Percentiles rank a stretch among this genome's conserved stretches.
Conservation (phyloP, 2,888 invertebrate genomes). For the Archips crataeganus region DNA sequence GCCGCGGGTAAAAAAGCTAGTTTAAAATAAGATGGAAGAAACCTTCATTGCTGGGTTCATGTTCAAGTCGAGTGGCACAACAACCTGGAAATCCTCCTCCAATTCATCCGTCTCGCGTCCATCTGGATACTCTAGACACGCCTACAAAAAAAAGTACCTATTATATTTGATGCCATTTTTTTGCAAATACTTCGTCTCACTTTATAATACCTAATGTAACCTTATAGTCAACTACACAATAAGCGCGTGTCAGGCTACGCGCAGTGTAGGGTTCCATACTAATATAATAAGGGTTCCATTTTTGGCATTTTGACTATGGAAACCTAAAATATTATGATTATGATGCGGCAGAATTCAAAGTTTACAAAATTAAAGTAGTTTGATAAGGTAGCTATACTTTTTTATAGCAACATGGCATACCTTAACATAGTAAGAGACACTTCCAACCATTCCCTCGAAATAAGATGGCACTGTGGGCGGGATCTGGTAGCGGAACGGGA, state of each 20-base stretch:
- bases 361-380: background rate
- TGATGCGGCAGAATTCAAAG: no score
- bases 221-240: no score
- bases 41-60: conserved; percentile 52
- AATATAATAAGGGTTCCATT: no score
- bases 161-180: no score
- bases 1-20: no score
- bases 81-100: conserved; percentile 56
- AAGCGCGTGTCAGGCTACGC: no score
- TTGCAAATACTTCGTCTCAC: no score
- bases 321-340: no score
- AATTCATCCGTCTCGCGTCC: conserved; percentile 51
- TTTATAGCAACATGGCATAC: conserved; percentile 1
- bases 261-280: no score
- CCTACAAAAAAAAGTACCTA: conserved; percentile 37
- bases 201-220: no score
- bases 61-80: conserved; percentile 68
- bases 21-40: conserved; percentile 4
- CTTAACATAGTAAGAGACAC: conserved; percentile 26
- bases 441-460: conserved; percentile 49
- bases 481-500: conserved; percentile 64
- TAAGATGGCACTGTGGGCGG: conserved; percentile 65
- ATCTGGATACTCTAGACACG: conserved; percentile 53
- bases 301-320: no score
- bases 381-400: no score